Percentiles rank a stretch among this genome's conserved stretches.
Conservation (phyloP, 2,113 vertebrate genomes). For the Pantherophis guttatus region DNA sequence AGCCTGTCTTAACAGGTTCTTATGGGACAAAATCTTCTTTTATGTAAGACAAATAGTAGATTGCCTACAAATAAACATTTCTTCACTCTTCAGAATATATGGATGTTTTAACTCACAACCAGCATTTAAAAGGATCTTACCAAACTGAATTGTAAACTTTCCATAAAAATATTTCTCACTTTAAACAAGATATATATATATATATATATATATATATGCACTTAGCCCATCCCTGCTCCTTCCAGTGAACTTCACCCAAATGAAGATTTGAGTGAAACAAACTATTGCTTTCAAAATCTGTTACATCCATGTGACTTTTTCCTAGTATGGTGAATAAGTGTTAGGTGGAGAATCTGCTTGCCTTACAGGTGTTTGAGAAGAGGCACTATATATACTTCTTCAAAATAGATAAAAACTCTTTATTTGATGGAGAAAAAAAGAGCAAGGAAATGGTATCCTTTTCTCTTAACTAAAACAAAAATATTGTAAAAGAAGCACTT, state of each 20-base stretch:
- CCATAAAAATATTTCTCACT: neutral
- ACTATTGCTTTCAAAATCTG: neutral
- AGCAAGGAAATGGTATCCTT: neutral
- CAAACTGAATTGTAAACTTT: neutral
- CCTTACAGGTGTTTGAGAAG: neutral
- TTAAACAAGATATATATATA: neutral
- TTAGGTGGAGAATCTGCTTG: neutral
- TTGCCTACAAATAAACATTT: neutral
- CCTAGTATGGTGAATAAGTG: too few species aligned
- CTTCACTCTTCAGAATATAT: neutral
- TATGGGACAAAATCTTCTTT: neutral
- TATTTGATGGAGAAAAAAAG: neutral
- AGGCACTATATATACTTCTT: neutral
- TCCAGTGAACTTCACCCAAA: neutral
- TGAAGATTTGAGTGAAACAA: neutral
- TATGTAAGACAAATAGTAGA: constrained; percentile 7
- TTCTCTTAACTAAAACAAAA: neutral
- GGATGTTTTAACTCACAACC: neutral
- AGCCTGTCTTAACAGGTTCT: neutral
- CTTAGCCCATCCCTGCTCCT: neutral
- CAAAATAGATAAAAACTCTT: neutral
- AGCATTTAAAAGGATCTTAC: neutral
- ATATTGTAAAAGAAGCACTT: neutral
- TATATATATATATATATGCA: neutral
- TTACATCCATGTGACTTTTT: neutral